Percentiles rank a stretch among this genome's conserved stretches.
These are phyloP conservation scores for Cinclus mexicanus DNA, from an alignment of 2,113 vertebrate genomes.

Conservation along the genomic window DNA sequence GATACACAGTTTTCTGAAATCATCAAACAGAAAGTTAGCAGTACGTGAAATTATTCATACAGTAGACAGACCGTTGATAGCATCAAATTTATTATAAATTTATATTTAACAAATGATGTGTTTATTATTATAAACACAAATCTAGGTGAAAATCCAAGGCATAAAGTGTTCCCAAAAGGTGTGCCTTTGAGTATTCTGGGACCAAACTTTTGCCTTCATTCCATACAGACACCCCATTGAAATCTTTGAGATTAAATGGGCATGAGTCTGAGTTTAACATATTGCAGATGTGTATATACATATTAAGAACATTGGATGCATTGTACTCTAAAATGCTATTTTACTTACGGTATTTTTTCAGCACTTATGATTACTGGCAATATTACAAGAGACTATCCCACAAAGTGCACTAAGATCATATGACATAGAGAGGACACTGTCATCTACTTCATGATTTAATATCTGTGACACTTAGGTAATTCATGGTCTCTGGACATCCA, in stretches of 20 bases:
- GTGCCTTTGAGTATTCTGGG: not conserved
- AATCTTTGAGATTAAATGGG: constrained; percentile 20
- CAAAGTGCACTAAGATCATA: constrained; percentile 21
- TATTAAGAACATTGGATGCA: constrained; percentile 49
- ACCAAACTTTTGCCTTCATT: constrained; percentile 25
- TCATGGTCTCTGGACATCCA: not conserved
- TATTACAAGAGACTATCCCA: constrained; percentile 35
- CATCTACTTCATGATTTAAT: constrained; percentile 45
- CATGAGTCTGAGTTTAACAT: constrained; percentile 31
- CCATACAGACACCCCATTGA: constrained; percentile 18
- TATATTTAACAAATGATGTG: not conserved
- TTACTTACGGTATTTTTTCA: constrained; percentile 39
- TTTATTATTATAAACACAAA: not conserved
- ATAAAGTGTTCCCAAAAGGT: not conserved
- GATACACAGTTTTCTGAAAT: not conserved
- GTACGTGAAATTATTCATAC: not conserved
- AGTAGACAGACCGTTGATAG: not conserved
- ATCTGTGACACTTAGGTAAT: not conserved
- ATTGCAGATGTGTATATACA: constrained; percentile 46
- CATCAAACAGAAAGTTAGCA: not conserved
- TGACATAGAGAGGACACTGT: constrained; percentile 29
- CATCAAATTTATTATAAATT: not conserved
- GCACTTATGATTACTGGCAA: constrained; percentile 36
- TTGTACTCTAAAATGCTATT: constrained; percentile 51
- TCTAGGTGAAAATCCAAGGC: not conserved